Conservation (phyloP, 2,797 vertebrate genomes). For the Danio jaintianensis region DNA sequence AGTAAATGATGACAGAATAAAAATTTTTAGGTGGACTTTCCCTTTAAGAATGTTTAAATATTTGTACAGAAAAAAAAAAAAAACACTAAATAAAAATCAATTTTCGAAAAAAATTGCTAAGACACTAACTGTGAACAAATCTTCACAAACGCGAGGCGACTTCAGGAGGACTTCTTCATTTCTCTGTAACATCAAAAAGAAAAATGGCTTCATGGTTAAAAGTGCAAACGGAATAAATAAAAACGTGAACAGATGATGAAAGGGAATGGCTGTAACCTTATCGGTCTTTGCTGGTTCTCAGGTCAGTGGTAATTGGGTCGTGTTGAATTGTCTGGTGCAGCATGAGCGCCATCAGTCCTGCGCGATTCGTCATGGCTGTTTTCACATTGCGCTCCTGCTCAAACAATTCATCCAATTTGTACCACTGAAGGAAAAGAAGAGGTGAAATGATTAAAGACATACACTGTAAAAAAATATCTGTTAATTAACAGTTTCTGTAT, state of each 20-base stretch:
- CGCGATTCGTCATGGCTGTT: conserved; percentile 90
- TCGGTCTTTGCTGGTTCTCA: conserved; percentile 85
- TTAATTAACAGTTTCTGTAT: too few species aligned
- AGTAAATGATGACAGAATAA: too few species aligned
- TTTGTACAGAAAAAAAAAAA: too few species aligned
- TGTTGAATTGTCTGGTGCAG: conserved; percentile 94
- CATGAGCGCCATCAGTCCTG: conserved; percentile 90
- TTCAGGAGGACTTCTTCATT: neutral
- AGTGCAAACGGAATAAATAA: neutral
- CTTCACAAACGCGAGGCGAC: neutral
- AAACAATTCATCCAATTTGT: conserved; percentile 92
- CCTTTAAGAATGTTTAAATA: too few species aligned
- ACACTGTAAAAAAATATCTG: neutral
- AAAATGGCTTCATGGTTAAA: conserved; percentile 10
- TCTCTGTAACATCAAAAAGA: conserved; percentile 35
- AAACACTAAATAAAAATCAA: too few species aligned
- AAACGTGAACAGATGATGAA: neutral
- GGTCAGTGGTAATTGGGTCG: conserved; percentile 88
- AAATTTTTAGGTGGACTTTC: too few species aligned
- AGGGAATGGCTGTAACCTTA: conserved; percentile 58
- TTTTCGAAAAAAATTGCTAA: conserved; percentile 6
- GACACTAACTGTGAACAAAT: neutral
- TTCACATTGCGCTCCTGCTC: conserved; percentile 92
- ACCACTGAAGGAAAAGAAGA: conserved; percentile 80
- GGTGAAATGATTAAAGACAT: neutral